Evolutionary conservation across 2,113 vertebrate genomes (phyloP), one percentile per base, ranked within the genome.

Genomic region (Percopsis transmontana): DNA sequence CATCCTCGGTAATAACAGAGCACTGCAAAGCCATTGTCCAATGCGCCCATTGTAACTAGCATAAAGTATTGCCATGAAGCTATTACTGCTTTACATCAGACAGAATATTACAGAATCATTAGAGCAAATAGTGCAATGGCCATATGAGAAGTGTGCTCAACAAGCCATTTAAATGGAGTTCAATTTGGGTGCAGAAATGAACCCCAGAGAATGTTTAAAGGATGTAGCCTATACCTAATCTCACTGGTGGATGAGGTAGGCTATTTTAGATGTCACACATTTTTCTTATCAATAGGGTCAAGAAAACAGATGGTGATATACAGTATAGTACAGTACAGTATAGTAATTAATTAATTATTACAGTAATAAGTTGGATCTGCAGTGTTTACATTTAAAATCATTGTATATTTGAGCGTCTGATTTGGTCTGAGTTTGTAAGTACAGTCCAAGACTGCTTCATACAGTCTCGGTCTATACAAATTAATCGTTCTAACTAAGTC

Each of bases 1-100:
- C 80, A 58, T 85, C 27, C 71, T 76, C 76, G 11, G 77, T 70
- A 81, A 84, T 82, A 79, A 82, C 72, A 79, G 39, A 50, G 48
- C 4, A 21, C 77, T 61, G 72, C 65, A 62, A 62, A 83, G 50
- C 58, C 57, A 72, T 80, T 81, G 77, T 85, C 76, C 71, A 80
- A 57, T 62, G 65, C 38, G 51, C 41, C 47, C 55, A 62, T 40
- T 77, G 66, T 16, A 70, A 71, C 73, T 64, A 42, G 27, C 50
- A 64, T 52, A 39, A 85, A 65, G 63, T 55, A 76, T 69, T 39
- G 55, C 64, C 23, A 23, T 5, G 21, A 51, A 54, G 60, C 20
- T 19, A 67, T 65, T 68, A 54, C 51, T 55, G 45, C 20, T 58
- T 58, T 33, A 68, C 47, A 23, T 23, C 4, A 12, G 56, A 62